Base-by-base conservation (phyloP, 1,140 invertebrate genomes). In the Aphelinus certus region DNA sequence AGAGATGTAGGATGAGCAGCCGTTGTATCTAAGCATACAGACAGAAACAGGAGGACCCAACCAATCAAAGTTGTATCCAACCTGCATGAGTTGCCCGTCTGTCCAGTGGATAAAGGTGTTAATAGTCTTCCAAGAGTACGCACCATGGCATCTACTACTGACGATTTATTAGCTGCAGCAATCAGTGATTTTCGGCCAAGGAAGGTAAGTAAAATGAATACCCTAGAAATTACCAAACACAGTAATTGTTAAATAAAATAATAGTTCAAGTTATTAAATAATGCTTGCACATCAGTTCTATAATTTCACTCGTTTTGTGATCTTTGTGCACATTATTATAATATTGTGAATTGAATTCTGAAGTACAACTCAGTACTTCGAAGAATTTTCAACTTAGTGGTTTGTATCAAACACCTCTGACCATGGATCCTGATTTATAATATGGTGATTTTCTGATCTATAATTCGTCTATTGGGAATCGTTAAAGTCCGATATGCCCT, bases 181-280 rank as follows among this genome's bases (percentile, higher is more conserved):
- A 89, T 87, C 74, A 96, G 87, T 72, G 94, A 94, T 81, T 95
- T 95, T 76, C 95, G 93, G 47, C 94, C 94, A 87, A 97, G 91
- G 85, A 95, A 96, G 66, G 95, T 94, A 60, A 97, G 86, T 61
- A 97, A 88, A 75, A 97, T 93, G 81, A 98, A 95, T 51, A 96
- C 93, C 81, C 95, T 95, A 85, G 42, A 87, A 85, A 81, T 75
- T 71, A 73, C 4, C 9, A 53, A 53, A 53, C 51, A 53, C 51
- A 9, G 4, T 53, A 53, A 63, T 65, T 64, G n/a, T 66, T 42
- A 42, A 78, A 4, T 65, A 53, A 65, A 48, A 64, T 7, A 65
- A 51, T 51, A 53, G 42, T 65, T 42, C 7, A 42, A 9, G 51
- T 43, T 45, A 63, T 63, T 63, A 62, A 71, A 71, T 71, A 0